Conservation (phyloP, 2,113 vertebrate genomes). For the Danio rerio region GRCz12tu NC_133195.1:22081501-22082000, state of each 20-base stretch:
- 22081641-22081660: background rate
- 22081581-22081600: too few species aligned
- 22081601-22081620: background rate
- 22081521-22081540: too few species aligned
- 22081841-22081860: background rate
- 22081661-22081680: background rate
- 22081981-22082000: conserved; percentile 23
- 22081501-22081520: too few species aligned
- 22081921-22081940: background rate
- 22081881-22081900: background rate
- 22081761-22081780: conserved; percentile 29
- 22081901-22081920: background rate
- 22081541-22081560: too few species aligned
- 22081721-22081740: conserved; percentile 3
- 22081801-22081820: conserved; percentile 4
- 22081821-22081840: background rate
- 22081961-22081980: conserved; percentile 7
- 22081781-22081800: background rate
- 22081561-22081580: too few species aligned
- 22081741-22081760: conserved; percentile 5
- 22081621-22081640: background rate
- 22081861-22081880: background rate
- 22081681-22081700: conserved; percentile 12
- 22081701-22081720: conserved; percentile 26
- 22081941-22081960: conserved; percentile 9